Evolutionary conservation across 2,113 vertebrate genomes (phyloP).

Genomic region (Ciconia maguari): DNA sequence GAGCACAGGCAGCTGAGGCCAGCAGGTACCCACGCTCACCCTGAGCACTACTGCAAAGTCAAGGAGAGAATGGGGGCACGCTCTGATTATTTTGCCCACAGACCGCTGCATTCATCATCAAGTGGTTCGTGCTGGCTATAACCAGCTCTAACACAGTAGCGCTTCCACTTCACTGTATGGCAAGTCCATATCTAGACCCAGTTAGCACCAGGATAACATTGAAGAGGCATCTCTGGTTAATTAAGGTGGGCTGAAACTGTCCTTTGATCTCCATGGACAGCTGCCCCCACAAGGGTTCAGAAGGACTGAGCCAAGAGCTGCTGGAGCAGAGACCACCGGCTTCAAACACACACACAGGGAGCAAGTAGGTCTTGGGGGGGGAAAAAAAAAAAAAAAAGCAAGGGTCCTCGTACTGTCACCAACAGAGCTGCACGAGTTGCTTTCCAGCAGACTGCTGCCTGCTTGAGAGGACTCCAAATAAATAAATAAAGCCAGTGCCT

Average conservation of each 20-base stretch:
- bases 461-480: conserved; percentile 66
- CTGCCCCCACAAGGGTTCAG: background rate
- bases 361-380: too few species aligned
- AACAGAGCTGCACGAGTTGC: background rate
- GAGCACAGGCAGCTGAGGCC: background rate
- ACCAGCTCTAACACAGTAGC: background rate
- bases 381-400: background rate
- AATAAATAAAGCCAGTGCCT: conserved; percentile 55
- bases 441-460: conserved; percentile 9
- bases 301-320: background rate
- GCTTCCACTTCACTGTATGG: fast-evolving
- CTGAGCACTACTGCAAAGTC: background rate
- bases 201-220: background rate
- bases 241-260: background rate
- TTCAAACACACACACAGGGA: background rate
- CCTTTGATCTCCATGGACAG: background rate
- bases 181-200: background rate
- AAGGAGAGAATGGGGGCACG: fast-evolving
- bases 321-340: background rate
- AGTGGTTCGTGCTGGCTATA: fast-evolving
- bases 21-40: background rate
- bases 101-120: background rate
- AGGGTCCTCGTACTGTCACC: background rate
- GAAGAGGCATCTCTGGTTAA: background rate
- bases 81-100: fast-evolving